phyloP scores from a whole-genome alignment of 2,888 invertebrate genomes.

The Agrotis segetum region DNA sequence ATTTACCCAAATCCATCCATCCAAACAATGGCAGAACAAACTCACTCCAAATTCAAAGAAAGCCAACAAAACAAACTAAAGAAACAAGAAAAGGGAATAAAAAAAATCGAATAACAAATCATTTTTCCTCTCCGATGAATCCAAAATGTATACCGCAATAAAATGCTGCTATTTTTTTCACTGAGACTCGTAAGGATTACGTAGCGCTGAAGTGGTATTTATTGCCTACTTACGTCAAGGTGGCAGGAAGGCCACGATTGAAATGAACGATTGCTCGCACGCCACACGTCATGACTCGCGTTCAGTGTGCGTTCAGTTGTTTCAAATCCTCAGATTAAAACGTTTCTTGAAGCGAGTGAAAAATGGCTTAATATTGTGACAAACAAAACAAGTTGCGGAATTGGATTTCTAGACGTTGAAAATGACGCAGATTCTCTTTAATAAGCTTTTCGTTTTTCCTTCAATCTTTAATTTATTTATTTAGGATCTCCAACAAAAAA shows the following conservation, averaged over 20 bases:
- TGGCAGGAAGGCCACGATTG: slow-evolving; percentile 53
- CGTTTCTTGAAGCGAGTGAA: slow-evolving; percentile 3
- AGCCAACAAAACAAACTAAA: slow-evolving; percentile 16
- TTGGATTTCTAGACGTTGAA: background rate
- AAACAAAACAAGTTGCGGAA: background rate
- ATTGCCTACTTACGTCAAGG: slow-evolving; percentile 52
- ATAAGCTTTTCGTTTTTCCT: background rate
- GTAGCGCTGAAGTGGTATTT: slow-evolving; percentile 57
- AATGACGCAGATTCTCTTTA: background rate
- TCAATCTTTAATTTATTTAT: too few species aligned
- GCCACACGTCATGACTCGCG: slow-evolving; percentile 51
- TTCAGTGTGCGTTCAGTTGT: slow-evolving; percentile 38
- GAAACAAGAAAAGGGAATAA: slow-evolving; percentile 4
- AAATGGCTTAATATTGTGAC: background rate
- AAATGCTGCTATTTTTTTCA: slow-evolving; percentile 58
- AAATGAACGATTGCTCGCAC: slow-evolving; percentile 59
- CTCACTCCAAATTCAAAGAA: background rate
- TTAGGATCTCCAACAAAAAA: too few species aligned
- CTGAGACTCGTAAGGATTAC: slow-evolving; percentile 50
- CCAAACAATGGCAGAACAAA: background rate
- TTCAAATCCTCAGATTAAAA: slow-evolving; percentile 38
- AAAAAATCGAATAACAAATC: slow-evolving; percentile 49
- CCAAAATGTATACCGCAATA: slow-evolving; percentile 56
- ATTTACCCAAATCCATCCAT: background rate
- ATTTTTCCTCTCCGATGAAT: slow-evolving; percentile 48